These are phyloP conservation scores for Ploceus nigricollis DNA, from an alignment of 2,113 vertebrate species.

Conservation along the genomic window DNA sequence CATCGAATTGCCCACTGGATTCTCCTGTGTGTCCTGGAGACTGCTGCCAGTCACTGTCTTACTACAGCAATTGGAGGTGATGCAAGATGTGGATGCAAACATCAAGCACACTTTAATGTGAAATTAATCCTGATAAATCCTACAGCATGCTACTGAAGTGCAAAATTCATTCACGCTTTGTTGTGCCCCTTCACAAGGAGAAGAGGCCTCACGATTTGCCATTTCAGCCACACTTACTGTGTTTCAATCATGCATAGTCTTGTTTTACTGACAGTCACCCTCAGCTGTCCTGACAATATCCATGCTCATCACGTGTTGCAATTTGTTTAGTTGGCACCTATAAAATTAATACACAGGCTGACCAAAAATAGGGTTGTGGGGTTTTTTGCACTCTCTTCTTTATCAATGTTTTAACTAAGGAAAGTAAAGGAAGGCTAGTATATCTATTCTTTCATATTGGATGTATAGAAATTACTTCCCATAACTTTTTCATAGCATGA, in stretches of 20 bases:
- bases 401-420: constrained; percentile 49
- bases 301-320: constrained; percentile 43
- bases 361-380: constrained; percentile 65
- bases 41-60: constrained; percentile 65
- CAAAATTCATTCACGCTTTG: constrained; percentile 49
- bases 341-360: constrained; percentile 45
- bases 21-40: constrained; percentile 48
- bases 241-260: constrained; percentile 50
- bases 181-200: constrained; percentile 15
- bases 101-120: constrained; percentile 74
- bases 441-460: constrained; percentile 64
- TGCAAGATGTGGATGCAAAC: constrained; percentile 65
- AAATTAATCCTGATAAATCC: constrained; percentile 67
- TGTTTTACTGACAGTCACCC: constrained; percentile 54
- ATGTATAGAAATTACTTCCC: constrained; percentile 69
- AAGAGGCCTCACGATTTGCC: constrained; percentile 41
- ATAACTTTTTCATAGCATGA: constrained; percentile 53
- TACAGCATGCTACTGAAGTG: constrained; percentile 77
- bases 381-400: constrained; percentile 74
- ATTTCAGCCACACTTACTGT: constrained; percentile 57
- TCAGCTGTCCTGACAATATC: constrained; percentile 20
- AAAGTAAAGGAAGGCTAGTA: constrained; percentile 61
- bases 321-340: constrained; percentile 33
- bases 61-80: constrained; percentile 65
- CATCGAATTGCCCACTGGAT: constrained; percentile 63